These are phyloP conservation scores for Pipra filicauda DNA, from an alignment of 2,113 vertebrate species.

Conservation along the genomic window DNA sequence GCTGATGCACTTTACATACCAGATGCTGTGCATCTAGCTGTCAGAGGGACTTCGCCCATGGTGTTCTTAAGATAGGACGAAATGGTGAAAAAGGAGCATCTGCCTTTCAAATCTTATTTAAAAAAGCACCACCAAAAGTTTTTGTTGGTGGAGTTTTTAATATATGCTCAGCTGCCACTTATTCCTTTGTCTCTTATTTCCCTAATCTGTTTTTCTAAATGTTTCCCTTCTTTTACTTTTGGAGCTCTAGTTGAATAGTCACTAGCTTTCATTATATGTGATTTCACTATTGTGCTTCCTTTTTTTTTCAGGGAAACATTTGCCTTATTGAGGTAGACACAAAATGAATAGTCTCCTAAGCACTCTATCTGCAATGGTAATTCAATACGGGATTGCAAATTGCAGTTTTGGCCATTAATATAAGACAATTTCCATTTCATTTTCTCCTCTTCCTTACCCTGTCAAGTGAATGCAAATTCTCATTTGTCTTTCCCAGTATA, in stretches of 20 bases:
- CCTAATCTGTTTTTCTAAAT: neutral
- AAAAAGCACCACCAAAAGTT: neutral
- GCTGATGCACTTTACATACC: neutral
- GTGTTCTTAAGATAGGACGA: neutral
- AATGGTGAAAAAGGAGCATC: neutral
- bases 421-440: neutral
- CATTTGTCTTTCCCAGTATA: neutral
- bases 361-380: neutral
- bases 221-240: neutral
- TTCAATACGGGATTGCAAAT: neutral
- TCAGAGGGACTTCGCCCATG: neutral
- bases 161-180: neutral
- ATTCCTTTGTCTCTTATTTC: neutral
- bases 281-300: neutral
- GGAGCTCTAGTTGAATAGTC: neutral
- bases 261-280: neutral
- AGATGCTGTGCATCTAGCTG: conserved; percentile 7
- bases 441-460: neutral
- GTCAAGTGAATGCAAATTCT: neutral
- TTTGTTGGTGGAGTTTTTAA: neutral
- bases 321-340: neutral
- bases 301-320: neutral
- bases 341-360: neutral
- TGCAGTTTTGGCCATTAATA: neutral
- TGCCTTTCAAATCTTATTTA: neutral